phyloP scores from a whole-genome alignment of 1,140 invertebrate genomes.

The Eumeta japonica region DNA sequence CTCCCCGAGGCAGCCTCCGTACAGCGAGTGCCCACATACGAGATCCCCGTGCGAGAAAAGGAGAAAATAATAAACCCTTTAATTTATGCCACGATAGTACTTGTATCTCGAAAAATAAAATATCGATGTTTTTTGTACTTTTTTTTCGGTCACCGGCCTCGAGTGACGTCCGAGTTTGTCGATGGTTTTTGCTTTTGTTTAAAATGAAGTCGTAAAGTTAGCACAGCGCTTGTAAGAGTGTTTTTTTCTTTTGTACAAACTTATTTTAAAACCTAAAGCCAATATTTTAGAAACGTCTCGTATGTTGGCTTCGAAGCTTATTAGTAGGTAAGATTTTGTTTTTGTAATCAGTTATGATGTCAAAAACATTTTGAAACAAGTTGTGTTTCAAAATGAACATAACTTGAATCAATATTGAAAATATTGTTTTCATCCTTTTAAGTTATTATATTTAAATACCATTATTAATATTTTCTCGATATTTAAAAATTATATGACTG shows the following conservation, averaged over 20 bases:
- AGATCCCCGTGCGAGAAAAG: conserved; percentile 49
- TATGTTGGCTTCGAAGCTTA: too few species aligned
- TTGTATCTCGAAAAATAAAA: conserved; percentile 55
- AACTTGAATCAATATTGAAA: too few species aligned
- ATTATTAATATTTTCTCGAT: too few species aligned
- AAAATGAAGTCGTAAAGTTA: conserved; percentile 4
- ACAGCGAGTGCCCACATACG: conserved; percentile 21
- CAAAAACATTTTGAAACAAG: too few species aligned
- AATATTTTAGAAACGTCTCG: too few species aligned
- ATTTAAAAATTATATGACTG: too few species aligned
- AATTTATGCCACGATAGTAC: conserved; percentile 56
- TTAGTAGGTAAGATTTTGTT: too few species aligned
- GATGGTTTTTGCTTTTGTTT: conserved; percentile 20
- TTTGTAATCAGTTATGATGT: background rate
- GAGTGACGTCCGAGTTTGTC: conserved; percentile 28
- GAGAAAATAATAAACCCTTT: conserved; percentile 53
- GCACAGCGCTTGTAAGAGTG: background rate
- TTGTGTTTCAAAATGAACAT: too few species aligned
- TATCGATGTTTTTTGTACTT: conserved; percentile 36
- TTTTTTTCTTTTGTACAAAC: too few species aligned
- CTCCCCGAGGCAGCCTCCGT: conserved; percentile 25
- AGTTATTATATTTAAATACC: too few species aligned
- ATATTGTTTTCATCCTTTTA: too few species aligned
- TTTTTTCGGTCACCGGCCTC: conserved; percentile 49
- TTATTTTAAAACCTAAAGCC: too few species aligned